Conservation (phyloP, 2,797 vertebrate species). For the Acridotheres tristis region DNA sequence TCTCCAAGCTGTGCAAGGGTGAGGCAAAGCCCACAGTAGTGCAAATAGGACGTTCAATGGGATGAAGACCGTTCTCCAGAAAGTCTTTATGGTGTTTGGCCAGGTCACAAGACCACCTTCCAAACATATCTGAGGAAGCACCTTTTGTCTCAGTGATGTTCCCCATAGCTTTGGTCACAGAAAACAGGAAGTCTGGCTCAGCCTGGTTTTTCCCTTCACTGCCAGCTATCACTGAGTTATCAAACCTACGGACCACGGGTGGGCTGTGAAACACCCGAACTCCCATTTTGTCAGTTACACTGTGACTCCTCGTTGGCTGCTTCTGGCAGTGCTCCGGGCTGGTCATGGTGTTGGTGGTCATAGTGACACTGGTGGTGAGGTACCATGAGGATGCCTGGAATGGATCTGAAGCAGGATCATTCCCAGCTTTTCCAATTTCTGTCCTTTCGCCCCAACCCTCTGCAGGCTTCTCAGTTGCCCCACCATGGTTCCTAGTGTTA, state of each 20-base stretch:
- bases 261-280: constrained; percentile 89
- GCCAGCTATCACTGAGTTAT: constrained; percentile 63
- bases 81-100: constrained; percentile 80
- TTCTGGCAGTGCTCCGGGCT: constrained; percentile 91
- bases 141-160: constrained; percentile 72
- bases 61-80: constrained; percentile 80
- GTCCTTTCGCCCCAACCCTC: constrained; percentile 78
- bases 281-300: constrained; percentile 82
- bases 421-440: constrained; percentile 73
- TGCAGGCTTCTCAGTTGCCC: constrained; percentile 67
- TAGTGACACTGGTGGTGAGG: constrained; percentile 93
- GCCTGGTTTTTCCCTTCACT: constrained; percentile 60
- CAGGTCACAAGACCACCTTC: constrained; percentile 85
- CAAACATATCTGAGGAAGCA: constrained; percentile 81
- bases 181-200: constrained; percentile 73
- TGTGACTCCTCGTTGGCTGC: constrained; percentile 76
- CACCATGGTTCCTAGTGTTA: constrained; percentile 50
- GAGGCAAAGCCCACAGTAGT: constrained; percentile 86
- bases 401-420: constrained; percentile 71
- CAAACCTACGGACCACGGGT: constrained; percentile 75
- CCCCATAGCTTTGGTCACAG: constrained; percentile 75
- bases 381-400: constrained; percentile 91
- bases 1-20: constrained; percentile 85
- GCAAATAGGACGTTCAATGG: constrained; percentile 84
- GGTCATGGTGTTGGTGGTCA: constrained; percentile 94